phyloP scores from a whole-genome alignment of 2,888 invertebrate species.

The Pimpla rufipes region DNA sequence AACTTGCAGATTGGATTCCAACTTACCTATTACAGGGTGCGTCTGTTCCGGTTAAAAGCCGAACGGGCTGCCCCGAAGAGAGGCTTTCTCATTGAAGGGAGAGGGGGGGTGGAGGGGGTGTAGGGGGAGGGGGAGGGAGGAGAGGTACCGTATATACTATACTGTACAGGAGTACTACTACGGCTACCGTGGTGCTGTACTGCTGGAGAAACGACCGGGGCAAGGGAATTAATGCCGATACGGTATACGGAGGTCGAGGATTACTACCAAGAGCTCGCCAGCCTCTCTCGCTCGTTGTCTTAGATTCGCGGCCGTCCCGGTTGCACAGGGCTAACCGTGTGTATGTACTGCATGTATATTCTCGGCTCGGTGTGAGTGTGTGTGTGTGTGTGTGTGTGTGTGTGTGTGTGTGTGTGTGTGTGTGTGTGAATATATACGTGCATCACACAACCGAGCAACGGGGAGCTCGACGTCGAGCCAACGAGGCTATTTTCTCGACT shows the following conservation, averaged over 20 bases:
- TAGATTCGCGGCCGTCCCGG: constrained; percentile 60
- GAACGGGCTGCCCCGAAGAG: constrained; percentile 63
- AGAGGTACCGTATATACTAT: no score
- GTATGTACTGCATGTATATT: constrained; percentile 16
- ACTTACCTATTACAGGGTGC: constrained; percentile 86
- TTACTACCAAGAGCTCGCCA: constrained; percentile 76
- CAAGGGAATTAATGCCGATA: constrained; percentile 85
- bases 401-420: constrained; percentile 18
- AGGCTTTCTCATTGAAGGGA: constrained; percentile 50
- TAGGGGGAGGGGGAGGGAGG: no score
- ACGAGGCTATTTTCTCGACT: constrained; percentile 72
- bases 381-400: constrained; percentile 1
- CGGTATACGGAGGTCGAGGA: constrained; percentile 83
- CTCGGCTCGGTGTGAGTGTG: no score
- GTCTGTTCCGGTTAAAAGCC: constrained; percentile 86
- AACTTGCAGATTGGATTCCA: constrained; percentile 86
- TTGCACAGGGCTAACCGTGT: constrained; percentile 23
- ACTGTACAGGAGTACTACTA: constrained; percentile 31
- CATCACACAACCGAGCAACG: constrained; percentile 21
- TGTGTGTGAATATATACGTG: constrained; percentile 11
- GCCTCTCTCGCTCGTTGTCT: constrained; percentile 64
- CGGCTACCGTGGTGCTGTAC: constrained; percentile 53
- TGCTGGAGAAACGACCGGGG: constrained; percentile 72
- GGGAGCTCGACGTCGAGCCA: constrained; percentile 60
- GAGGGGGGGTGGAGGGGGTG: constrained; percentile 30